Base-by-base conservation (phyloP, 2,113 vertebrate genomes). In the Centropus bengalensis region DNA sequence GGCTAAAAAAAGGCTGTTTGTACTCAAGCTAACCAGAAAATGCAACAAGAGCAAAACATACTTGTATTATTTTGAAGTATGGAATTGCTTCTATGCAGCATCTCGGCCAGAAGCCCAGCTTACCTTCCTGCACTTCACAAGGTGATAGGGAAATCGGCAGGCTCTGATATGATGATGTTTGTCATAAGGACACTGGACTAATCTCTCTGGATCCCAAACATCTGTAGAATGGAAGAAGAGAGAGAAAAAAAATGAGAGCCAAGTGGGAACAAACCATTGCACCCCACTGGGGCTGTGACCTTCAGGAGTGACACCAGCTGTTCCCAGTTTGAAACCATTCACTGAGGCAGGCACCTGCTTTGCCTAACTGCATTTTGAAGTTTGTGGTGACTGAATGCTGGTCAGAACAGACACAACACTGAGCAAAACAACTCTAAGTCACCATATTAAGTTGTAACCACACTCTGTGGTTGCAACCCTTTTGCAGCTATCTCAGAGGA, bases 121-220 rank as follows among this genome's bases (percentile, higher is more conserved):
- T 92, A 99, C 99, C 98, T 99, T 99, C 67, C 88, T 98, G 91
- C 99, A 99, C 96, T 99, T 99, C 16, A 99, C 98, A 13, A 99
- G 95, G 92, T 99, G 99, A 91, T 99, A 99, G 5, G 99, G 98
- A 85, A 99, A 99, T 2, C 99, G 98, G 49, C 98, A 98, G 24
- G 98, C 97, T 62, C 99, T 97, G 94, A 99, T 99, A 64, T 86
- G 96, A 64, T 99, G 99, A 55, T 97, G 98, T 42, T 98, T 98
- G 42, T 99, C 98, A 91, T 98, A 98, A 0, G 99, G 99, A 40
- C 99, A 99, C 55, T 98, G 98, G 15, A 99, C 32, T 18, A 99
- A 96, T 78, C 98, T 98, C 13, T 99, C 98, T 9, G 99, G 99
- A 93, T 99, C 98, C 73, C 96, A 82, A 77, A 92, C 12, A 93